Conservation (phyloP, 2,888 invertebrate species). For the Diadromus collaris region DNA sequence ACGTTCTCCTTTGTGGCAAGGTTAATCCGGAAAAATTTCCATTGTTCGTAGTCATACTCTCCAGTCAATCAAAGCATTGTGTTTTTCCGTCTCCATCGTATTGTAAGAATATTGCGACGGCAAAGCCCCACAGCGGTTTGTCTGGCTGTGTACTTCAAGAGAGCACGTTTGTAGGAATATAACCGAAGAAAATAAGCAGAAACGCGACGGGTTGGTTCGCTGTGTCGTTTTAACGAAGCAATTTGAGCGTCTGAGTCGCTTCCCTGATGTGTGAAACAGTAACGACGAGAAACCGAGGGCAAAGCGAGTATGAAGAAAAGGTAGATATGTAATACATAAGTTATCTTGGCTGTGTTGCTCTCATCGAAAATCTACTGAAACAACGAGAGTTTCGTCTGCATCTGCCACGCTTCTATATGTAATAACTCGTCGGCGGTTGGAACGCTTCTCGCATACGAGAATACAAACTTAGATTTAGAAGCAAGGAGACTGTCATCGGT, state of each 20-base stretch:
- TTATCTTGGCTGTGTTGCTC: constrained; percentile 2
- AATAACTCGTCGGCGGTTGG: constrained; percentile 5
- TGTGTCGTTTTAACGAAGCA: constrained; percentile 70
- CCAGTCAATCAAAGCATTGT: constrained; percentile 24
- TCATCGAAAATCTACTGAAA: constrained; percentile 19
- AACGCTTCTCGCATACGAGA: neutral
- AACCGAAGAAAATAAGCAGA: constrained; percentile 40
- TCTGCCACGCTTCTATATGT: constrained; percentile 1
- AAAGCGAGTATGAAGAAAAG: constrained; percentile 22
- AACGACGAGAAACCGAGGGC: constrained; percentile 10
- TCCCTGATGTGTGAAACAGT: constrained; percentile 33
- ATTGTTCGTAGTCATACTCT: constrained; percentile 23
- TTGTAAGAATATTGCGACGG: constrained; percentile 18
- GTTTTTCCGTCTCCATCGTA: neutral
- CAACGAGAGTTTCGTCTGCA: neutral
- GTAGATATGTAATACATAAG: constrained; percentile 28
- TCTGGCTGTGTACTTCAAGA: neutral
- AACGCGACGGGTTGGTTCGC: constrained; percentile 56
- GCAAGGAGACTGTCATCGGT: constrained; percentile 5
- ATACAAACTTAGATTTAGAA: constrained; percentile 2
- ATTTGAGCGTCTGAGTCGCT: constrained; percentile 69
- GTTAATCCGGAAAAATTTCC: constrained; percentile 19
- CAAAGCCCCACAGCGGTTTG: constrained; percentile 29
- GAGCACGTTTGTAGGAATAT: constrained; percentile 12
- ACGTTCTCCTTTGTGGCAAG: neutral